phyloP scores from a whole-genome alignment of 1,140 invertebrate genomes.

The Zophobas atratus region DNA sequence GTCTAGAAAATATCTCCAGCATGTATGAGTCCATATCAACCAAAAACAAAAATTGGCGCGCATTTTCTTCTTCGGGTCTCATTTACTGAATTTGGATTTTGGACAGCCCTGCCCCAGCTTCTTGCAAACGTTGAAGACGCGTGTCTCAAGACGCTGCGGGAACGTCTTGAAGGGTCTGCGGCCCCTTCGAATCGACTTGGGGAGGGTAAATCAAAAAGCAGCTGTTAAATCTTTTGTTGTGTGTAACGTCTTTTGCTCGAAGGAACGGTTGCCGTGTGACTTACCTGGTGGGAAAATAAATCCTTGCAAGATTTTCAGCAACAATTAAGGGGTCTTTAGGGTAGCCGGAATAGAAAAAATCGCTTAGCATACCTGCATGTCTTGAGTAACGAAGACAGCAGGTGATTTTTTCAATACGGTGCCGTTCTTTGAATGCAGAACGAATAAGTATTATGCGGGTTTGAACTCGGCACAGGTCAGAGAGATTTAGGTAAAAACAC shows the following conservation, averaged over 20 bases:
- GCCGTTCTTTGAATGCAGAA: constrained; percentile 58
- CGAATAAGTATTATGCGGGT: constrained; percentile 57
- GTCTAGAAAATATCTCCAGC: too few relatives aligned
- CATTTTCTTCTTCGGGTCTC: too few relatives aligned
- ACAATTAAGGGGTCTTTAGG: constrained; percentile 40
- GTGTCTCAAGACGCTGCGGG: constrained; percentile 56
- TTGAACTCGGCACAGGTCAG: constrained; percentile 62
- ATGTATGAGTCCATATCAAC: too few relatives aligned
- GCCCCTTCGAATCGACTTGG: constrained; percentile 55
- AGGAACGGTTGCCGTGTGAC: constrained; percentile 53
- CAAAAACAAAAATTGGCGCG: too few relatives aligned
- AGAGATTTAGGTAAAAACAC: constrained; percentile 56
- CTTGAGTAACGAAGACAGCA: constrained; percentile 43
- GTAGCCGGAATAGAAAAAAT: constrained; percentile 19
- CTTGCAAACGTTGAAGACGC: constrained; percentile 49
- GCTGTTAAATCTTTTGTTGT: constrained; percentile 59
- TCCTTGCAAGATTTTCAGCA: constrained; percentile 42
- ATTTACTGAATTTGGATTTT: neutral
- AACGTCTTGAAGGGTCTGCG: constrained; percentile 54
- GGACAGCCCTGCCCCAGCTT: constrained; percentile 30
- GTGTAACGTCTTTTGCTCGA: constrained; percentile 61
- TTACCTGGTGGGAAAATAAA: constrained; percentile 54
- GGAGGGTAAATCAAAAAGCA: constrained; percentile 64
- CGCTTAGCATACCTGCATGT: constrained; percentile 44
- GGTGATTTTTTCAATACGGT: constrained; percentile 36